Evolutionary conservation across 2,888 invertebrate genomes (phyloP).

Genomic region (Drosophila ezoana): DNA sequence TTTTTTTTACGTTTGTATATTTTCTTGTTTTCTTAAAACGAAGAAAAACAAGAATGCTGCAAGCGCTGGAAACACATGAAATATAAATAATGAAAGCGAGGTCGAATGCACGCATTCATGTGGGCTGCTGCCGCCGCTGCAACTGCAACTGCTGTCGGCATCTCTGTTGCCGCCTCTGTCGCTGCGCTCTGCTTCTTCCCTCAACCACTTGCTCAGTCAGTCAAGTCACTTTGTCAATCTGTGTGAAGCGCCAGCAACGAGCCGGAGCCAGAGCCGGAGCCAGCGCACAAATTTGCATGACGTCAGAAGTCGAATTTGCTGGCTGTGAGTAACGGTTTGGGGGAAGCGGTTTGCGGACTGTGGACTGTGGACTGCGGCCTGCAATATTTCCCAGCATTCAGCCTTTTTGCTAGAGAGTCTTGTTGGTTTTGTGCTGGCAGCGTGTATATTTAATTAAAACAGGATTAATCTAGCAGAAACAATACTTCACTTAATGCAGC

Average conservation of each 20-base stretch:
- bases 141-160: constrained; percentile 17
- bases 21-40: constrained; percentile 51
- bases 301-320: constrained; percentile 70
- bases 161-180: constrained; percentile 7
- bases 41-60: constrained; percentile 45
- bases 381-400: constrained; percentile 47
- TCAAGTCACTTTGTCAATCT: constrained; percentile 77
- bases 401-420: constrained; percentile 44
- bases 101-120: constrained; percentile 73
- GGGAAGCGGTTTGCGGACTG: constrained; percentile 17
- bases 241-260: constrained; percentile 46
- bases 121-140: constrained; percentile 26
- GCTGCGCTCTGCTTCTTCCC: constrained; percentile 15
- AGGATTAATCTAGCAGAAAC: constrained; percentile 81
- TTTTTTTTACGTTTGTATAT: constrained; percentile 34
- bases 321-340: constrained; percentile 8
- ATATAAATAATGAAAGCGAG: constrained; percentile 81
- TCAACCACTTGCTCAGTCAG: constrained; percentile 49
- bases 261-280: not conserved
- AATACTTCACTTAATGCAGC: constrained; percentile 81
- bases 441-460: constrained; percentile 81
- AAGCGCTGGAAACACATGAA: constrained; percentile 45
- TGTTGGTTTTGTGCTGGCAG: constrained; percentile 81
- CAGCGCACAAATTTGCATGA: constrained; percentile 71
- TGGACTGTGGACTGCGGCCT: constrained; percentile 36